Percentiles rank a stretch among this genome's conserved stretches.
These are phyloP conservation scores for Poeciliopsis prolifica DNA, from an alignment of 2,113 vertebrate species.

Conservation along the genomic window DNA sequence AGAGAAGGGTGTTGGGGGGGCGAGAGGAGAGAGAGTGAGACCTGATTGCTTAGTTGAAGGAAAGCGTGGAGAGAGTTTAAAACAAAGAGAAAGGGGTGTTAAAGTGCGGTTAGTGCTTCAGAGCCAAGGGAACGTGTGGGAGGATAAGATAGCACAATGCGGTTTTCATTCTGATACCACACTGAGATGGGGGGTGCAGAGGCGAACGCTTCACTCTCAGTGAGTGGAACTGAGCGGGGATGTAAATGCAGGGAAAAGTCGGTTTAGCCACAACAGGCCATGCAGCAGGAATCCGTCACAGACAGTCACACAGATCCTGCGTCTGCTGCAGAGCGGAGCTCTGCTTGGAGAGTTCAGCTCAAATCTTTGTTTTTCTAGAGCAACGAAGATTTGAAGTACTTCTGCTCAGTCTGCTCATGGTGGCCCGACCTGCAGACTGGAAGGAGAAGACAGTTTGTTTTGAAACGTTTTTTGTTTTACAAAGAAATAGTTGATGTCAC, in stretches of 20 bases:
- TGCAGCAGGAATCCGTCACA: conserved; percentile 31
- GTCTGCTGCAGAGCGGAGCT: conserved; percentile 3
- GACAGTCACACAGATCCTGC: conserved; percentile 1
- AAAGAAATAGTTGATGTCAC: background rate
- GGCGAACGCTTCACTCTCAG: conserved; percentile 33
- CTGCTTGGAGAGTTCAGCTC: background rate
- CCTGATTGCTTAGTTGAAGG: conserved; percentile 44
- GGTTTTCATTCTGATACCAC: conserved; percentile 70
- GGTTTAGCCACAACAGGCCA: conserved; percentile 63
- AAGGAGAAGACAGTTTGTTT: no score
- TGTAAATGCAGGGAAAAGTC: conserved; percentile 47
- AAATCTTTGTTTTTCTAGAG: background rate
- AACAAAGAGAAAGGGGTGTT: conserved; percentile 27
- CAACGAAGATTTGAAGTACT: background rate
- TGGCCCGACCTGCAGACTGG: background rate
- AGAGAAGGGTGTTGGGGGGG: background rate
- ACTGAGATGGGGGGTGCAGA: conserved; percentile 35
- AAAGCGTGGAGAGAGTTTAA: conserved; percentile 31
- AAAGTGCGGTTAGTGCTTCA: conserved; percentile 58
- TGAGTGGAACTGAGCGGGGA: conserved; percentile 28
- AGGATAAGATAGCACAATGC: conserved; percentile 75
- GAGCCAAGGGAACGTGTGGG: conserved; percentile 76
- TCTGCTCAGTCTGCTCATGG: background rate
- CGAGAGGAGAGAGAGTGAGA: conserved; percentile 39
- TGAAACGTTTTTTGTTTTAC: background rate